These are phyloP conservation scores for Trimorus sp. DNA, from an alignment of 2,888 invertebrate species.

Conservation along the genomic window DNA sequence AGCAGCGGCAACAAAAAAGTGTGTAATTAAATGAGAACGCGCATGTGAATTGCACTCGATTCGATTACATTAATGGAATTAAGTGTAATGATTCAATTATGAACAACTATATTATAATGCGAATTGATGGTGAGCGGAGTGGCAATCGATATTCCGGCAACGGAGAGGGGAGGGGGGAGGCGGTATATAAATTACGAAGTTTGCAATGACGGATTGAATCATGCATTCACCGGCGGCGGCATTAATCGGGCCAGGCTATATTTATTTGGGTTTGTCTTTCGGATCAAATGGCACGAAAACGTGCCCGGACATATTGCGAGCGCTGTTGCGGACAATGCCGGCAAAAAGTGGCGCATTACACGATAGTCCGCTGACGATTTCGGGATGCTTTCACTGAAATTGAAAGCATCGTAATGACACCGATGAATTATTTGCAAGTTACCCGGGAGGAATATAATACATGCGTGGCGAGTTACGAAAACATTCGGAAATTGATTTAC, in stretches of 20 bases:
- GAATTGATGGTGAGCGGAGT: constrained; percentile 17
- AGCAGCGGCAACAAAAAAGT: not conserved
- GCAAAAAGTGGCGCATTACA: no score
- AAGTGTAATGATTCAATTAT: constrained; percentile 22
- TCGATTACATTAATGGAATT: not conserved
- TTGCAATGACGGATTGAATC: constrained; percentile 13
- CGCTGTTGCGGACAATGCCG: not conserved
- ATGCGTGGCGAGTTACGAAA: no score
- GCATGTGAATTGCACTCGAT: not conserved
- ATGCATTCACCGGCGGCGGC: constrained; percentile 9
- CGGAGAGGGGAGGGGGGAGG: constrained; percentile 4
- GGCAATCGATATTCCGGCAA: constrained; percentile 28
- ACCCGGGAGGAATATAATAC: no score
- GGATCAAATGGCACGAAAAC: constrained; percentile 34
- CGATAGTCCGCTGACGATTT: no score
- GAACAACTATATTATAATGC: constrained; percentile 12
- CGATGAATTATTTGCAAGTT: no score
- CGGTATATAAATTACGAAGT: constrained; percentile 32
- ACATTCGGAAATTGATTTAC: no score
- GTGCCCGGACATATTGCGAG: constrained; percentile 14
- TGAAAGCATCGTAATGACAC: no score
- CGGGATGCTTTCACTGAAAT: no score
- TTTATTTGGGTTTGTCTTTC: constrained; percentile 39
- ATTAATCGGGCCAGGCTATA: constrained; percentile 22
- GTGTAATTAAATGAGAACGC: not conserved